Evolutionary conservation across 2,888 invertebrate species (phyloP), one percentile per base, ranked within the genome.

Genomic region (Hirtodrosophila duncani): DNA sequence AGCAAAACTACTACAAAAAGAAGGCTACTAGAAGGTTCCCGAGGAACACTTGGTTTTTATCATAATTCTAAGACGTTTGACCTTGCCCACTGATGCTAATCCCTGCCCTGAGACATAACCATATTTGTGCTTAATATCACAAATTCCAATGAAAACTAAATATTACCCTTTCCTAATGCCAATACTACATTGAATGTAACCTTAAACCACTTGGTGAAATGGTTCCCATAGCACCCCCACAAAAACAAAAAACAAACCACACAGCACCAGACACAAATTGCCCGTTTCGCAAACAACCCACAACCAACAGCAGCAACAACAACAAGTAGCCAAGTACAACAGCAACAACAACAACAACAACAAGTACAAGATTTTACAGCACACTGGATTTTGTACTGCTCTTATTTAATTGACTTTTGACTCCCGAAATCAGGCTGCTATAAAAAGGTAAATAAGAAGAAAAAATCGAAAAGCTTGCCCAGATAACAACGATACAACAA

Each of bases 331-430:
- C n/a, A n/a, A n/a, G n/a, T n/a, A n/a, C n/a, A n/a, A n/a, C n/a
- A n/a, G 10, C 33, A 52, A 3, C 43, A 60, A 2, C 44, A 46
- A 20, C 46, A 53, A 59, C 62, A 67, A 53, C 56, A 68, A 65
- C 61, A 67, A 62, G 63, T 65, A 78, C 64, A 63, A 67, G 65
- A 74, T 82, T 56, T 56, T 49, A 26, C 39, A 30, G 72, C 67
- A 70, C 81, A 67, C 75, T 83, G 83, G 83, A 82, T 82, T 83
- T 83, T 68, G 71, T 80, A 67, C 75, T 83, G 83, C 84, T 83
- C 83, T 83, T 83, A 83, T 83, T 83, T 83, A 83, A 83, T 83
- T 83, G 84, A 83, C 82, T 83, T 83, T 83, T 83, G 82, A 83
- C 82, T 83, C 80, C 77, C 71, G 72, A 72, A 75, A 80, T 63